phyloP scores from a whole-genome alignment of 2,113 vertebrate species.

The Catharus minimus region DNA sequence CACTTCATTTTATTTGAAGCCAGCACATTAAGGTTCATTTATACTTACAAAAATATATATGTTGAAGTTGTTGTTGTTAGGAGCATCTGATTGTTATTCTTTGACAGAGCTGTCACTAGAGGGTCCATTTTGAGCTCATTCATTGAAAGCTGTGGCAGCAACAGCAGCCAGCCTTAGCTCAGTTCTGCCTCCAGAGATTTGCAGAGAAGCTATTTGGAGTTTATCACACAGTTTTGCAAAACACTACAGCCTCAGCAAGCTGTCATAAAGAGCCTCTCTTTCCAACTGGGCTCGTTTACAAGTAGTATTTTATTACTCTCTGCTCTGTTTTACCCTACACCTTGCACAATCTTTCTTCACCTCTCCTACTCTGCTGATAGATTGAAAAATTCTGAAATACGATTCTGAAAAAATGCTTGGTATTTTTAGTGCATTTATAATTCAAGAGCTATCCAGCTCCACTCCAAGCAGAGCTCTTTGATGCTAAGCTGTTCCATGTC shows the following conservation, averaged over 20 bases:
- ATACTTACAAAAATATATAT: slow-evolving; percentile 19
- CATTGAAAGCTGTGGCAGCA: slow-evolving; percentile 48
- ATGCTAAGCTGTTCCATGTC: not conserved
- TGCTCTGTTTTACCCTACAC: slow-evolving; percentile 45
- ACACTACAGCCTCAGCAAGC: slow-evolving; percentile 5
- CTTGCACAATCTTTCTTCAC: slow-evolving; percentile 51
- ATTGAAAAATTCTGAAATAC: slow-evolving; percentile 14
- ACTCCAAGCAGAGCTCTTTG: not conserved
- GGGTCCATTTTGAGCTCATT: slow-evolving; percentile 53
- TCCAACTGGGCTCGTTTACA: slow-evolving; percentile 54
- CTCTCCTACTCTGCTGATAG: slow-evolving; percentile 16
- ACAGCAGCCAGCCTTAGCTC: slow-evolving; percentile 37
- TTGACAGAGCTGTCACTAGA: slow-evolving; percentile 65
- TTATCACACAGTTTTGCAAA: slow-evolving; percentile 51
- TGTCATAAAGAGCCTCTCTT: slow-evolving; percentile 58
- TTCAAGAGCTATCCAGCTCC: slow-evolving; percentile 11
- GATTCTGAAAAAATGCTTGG: slow-evolving; percentile 49
- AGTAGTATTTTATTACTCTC: slow-evolving; percentile 43
- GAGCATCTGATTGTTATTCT: slow-evolving; percentile 32
- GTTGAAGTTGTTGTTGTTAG: slow-evolving; percentile 10
- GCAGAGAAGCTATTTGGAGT: slow-evolving; percentile 58
- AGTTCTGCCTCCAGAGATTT: slow-evolving; percentile 48
- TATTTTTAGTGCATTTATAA: slow-evolving; percentile 61
- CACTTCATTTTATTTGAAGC: not conserved
- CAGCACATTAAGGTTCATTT: slow-evolving; percentile 12